A percentile compares a stretch with the other conserved stretches of the same genome.
Evolutionary conservation across 2,113 vertebrate species (phyloP).

Genomic region (Alethe castanea): DNA sequence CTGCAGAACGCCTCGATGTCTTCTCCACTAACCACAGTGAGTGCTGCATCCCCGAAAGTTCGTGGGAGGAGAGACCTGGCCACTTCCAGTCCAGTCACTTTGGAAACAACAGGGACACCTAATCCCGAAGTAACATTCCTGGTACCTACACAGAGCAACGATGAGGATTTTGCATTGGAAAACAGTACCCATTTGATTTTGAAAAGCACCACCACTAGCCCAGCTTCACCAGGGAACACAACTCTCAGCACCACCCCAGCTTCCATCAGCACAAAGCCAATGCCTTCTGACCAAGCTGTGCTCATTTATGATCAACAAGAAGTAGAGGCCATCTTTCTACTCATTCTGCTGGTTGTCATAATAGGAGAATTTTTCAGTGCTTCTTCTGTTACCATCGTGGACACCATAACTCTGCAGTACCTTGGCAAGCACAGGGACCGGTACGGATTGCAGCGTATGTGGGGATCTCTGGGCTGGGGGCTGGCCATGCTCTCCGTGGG

Average conservation of each 20-base stretch:
- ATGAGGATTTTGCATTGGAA: not conserved
- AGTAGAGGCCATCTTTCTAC: slow-evolving; percentile 90
- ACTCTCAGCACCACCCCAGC: slow-evolving; percentile 8
- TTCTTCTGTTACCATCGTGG: slow-evolving; percentile 94
- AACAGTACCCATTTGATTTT: not conserved
- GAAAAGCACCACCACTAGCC: not conserved
- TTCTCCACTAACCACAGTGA: not conserved
- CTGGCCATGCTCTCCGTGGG: slow-evolving; percentile 94
- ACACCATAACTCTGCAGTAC: slow-evolving; percentile 94
- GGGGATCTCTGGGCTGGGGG: slow-evolving; percentile 98
- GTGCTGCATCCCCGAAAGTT: not conserved
- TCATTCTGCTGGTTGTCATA: slow-evolving; percentile 93
- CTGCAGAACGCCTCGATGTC: not conserved
- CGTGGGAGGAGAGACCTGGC: slow-evolving; percentile 54
- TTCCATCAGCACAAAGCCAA: slow-evolving; percentile 30
- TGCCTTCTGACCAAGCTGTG: slow-evolving; percentile 65
- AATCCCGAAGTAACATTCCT: not conserved
- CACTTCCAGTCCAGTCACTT: not conserved
- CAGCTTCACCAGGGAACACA: not conserved
- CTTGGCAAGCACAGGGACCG: slow-evolving; percentile 90
- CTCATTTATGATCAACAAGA: slow-evolving; percentile 81
- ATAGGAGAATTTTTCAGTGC: slow-evolving; percentile 98
- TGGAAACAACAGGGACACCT: not conserved
- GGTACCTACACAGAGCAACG: not conserved
- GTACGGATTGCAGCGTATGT: slow-evolving; percentile 97